These are phyloP conservation scores for Zapornia atra DNA, from an alignment of 2,113 vertebrate species.

Conservation along the genomic window DNA sequence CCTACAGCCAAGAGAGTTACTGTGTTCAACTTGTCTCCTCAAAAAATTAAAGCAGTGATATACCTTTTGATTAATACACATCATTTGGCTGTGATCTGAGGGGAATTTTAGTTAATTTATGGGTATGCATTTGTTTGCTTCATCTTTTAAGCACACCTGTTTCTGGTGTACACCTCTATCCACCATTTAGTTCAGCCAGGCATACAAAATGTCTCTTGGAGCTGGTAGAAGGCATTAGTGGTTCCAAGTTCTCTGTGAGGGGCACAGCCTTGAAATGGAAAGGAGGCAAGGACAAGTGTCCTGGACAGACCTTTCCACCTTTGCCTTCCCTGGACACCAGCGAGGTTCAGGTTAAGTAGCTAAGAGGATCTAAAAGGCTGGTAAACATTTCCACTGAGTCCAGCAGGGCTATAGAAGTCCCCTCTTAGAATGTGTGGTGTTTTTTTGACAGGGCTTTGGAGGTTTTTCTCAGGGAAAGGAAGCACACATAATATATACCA, in stretches of 20 bases:
- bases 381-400: not conserved
- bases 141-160: not conserved
- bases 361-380: not conserved
- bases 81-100: not conserved
- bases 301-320: not conserved
- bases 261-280: not conserved
- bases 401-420: not conserved
- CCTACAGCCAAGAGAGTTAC: not conserved
- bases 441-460: not conserved
- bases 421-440: not conserved
- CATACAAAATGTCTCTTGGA: not conserved
- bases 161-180: not conserved
- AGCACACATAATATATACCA: not conserved
- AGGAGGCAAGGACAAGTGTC: not conserved
- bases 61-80: not conserved
- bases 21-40: not conserved
- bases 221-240: not conserved
- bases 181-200: not conserved
- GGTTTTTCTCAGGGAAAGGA: not conserved
- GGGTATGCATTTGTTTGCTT: constrained; percentile 1
- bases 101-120: constrained; percentile 3
- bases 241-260: not conserved
- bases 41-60: not conserved
- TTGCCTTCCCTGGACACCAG: not conserved
- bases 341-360: not conserved